Base-by-base conservation (phyloP, 64 coral and sea anemone genomes). In the Acropora yongei region DNA sequence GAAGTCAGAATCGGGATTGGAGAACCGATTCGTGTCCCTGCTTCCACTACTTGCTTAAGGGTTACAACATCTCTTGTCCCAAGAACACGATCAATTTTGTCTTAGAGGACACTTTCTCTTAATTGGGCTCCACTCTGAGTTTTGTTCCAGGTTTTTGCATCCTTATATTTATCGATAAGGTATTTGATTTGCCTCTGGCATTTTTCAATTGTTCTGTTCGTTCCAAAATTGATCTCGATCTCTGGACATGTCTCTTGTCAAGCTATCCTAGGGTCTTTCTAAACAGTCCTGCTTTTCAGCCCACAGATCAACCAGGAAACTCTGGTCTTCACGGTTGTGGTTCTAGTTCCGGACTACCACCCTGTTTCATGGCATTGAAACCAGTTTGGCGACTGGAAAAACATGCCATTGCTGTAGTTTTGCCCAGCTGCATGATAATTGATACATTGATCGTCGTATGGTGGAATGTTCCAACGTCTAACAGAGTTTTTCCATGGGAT, bases 61-160 rank as follows among this genome's bases (percentile, higher is more conserved):
- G 86, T 88, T 1, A 77, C 73, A 77, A 77, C 4, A 88, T 88
- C 86, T 30, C 86, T 48, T 76, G 86, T 88, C 3, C 86, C 86
- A 58, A 88, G 86, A 88, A 77, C 72, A 2, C 72, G 10, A 20
- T 88, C 73, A 75, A 78, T 89, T 89, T 63, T 77, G 78, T 80
- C n/a, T n/a, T n/a, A n/a, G 78, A 57, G 61, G 9, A 89, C 68
- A 57, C 8, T 65, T 75, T 89, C 78, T 6, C 20, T 0, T 46
- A 78, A n/a, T 8, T 78, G 74, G 44, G 53, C 51, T 45, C 74
- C 51, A 1, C 0, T 78, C 5, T 89, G 87, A 78, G 40, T 77
- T 7, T 61, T 41, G 51, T 67, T 89, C 74, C 87, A 78, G 3
- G 74, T 18, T 5, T 89, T 89, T 61, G 74, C 72, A 46, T 89